Conservation (phyloP, 2,888 invertebrate genomes). For the Dolichopus griseipennis region DNA sequence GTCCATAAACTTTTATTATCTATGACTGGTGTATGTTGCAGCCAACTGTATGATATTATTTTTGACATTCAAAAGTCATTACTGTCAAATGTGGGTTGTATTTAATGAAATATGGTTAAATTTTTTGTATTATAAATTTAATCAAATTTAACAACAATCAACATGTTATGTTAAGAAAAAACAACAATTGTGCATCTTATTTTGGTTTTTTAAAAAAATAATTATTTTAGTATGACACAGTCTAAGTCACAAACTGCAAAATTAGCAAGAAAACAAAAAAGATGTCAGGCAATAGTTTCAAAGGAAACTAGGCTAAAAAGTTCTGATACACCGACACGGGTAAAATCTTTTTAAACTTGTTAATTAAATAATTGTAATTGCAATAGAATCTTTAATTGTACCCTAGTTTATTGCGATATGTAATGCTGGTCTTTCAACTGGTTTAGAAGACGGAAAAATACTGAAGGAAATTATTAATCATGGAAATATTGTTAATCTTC, state of each 20-base stretch:
- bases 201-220: too few relatives aligned
- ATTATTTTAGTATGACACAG: neutral
- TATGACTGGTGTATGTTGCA: too few relatives aligned
- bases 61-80: too few relatives aligned
- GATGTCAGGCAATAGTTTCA: constrained; percentile 43
- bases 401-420: constrained; percentile 50
- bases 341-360: constrained; percentile 23
- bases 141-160: too few relatives aligned
- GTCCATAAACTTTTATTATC: too few relatives aligned
- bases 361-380: neutral
- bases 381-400: too few relatives aligned
- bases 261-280: constrained; percentile 42
- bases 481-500: constrained; percentile 51
- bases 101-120: too few relatives aligned
- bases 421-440: constrained; percentile 79
- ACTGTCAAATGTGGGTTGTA: too few relatives aligned
- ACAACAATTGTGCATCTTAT: too few relatives aligned
- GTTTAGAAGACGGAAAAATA: constrained; percentile 58
- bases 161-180: too few relatives aligned
- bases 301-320: constrained; percentile 41
- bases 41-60: too few relatives aligned
- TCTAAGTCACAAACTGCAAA: constrained; percentile 26
- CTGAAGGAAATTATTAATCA: constrained; percentile 46
- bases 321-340: constrained; percentile 37
- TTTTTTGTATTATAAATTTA: too few relatives aligned